Evolutionary conservation across 1,140 invertebrate genomes (phyloP).

Genomic region (Meteorus sp.): DNA sequence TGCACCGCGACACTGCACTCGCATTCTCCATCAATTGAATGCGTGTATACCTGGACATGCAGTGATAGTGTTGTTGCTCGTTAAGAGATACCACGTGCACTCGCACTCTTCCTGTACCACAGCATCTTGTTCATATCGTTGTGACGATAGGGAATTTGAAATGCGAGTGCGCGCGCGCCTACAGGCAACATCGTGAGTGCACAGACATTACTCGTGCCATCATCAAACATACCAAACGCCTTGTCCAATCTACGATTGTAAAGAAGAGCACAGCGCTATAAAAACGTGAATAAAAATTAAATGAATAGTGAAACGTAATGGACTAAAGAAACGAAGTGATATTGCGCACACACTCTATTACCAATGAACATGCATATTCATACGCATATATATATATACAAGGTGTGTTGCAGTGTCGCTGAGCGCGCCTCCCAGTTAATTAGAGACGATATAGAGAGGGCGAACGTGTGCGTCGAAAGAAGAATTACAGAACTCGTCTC

Average conservation of each 20-base stretch:
- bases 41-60: too few relatives aligned
- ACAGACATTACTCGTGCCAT: too few relatives aligned
- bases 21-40: too few relatives aligned
- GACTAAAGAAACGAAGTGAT: too few relatives aligned
- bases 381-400: slow-evolving; percentile 3
- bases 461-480: slow-evolving; percentile 7
- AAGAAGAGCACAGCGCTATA: slow-evolving; percentile 11
- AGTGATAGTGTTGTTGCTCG: too few relatives aligned
- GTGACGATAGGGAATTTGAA: background rate
- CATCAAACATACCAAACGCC: slow-evolving; percentile 18
- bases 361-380: background rate
- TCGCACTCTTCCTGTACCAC: too few relatives aligned
- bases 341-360: background rate
- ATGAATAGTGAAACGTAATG: slow-evolving; percentile 26
- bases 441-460: slow-evolving; percentile 37
- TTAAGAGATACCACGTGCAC: too few relatives aligned
- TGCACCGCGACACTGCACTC: too few relatives aligned
- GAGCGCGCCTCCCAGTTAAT: slow-evolving; percentile 39
- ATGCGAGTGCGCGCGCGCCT: background rate
- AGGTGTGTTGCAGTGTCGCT: slow-evolving; percentile 28
- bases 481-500: slow-evolving; percentile 19
- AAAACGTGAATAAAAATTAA: slow-evolving; percentile 21
- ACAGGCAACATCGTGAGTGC: slow-evolving; percentile 18
- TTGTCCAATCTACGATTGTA: slow-evolving; percentile 29
- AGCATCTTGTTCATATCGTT: too few relatives aligned